Percentiles rank a stretch among this genome's conserved stretches.
Conservation (phyloP, 64 coral and sea anemone genomes). For the Montipora capricornis region DNA sequence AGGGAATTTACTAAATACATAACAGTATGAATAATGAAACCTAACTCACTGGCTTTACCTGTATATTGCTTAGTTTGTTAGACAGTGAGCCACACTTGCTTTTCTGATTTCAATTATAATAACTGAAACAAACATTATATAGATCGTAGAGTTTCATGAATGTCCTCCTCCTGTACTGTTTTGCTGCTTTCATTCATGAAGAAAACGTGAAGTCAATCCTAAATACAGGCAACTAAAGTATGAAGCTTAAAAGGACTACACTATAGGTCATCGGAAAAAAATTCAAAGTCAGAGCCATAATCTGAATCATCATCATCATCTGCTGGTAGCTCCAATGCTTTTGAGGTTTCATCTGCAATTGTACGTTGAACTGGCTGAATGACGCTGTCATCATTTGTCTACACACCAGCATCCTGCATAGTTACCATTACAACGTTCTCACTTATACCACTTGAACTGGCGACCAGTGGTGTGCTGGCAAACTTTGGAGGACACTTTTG, state of each 20-base stretch:
- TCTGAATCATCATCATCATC: constrained; percentile 12
- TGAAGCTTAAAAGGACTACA: not conserved
- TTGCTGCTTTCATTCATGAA: no score
- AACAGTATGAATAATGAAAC: no score
- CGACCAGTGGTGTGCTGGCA: not conserved
- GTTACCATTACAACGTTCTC: no score
- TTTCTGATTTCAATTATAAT: no score
- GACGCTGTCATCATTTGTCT: constrained; percentile 5
- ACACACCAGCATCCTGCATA: not conserved
- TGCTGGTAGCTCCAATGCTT: constrained; percentile 1
- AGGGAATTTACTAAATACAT: no score
- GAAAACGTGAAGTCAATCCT: not conserved
- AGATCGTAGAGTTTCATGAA: constrained; percentile 1
- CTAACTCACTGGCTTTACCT: no score
- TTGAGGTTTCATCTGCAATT: not conserved
- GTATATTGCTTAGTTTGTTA: no score
- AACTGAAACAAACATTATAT: constrained; percentile 7
- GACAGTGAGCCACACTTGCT: no score
- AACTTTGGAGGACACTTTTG: constrained; percentile 32
- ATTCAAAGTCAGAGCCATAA: constrained; percentile 27
- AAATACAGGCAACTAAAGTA: not conserved
- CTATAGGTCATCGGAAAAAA: not conserved
- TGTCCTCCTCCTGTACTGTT: not conserved
- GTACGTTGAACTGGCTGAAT: not conserved
- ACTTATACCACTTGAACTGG: no score